Conservation (phyloP, 2,797 vertebrate genomes). For the Poeciliopsis infans region DNA sequence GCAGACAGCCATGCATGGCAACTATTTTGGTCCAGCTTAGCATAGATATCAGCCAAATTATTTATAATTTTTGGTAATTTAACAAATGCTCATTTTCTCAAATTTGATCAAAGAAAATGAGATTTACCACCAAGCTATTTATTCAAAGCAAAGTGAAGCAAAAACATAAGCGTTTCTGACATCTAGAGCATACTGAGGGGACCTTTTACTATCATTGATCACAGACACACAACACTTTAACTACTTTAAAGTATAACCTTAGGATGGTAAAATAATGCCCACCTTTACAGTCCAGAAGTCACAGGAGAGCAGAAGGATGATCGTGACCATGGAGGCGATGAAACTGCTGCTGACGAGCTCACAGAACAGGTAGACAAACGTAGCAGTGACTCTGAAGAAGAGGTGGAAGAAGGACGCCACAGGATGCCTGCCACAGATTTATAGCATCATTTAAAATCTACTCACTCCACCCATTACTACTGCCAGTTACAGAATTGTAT, state of each 20-base stretch:
- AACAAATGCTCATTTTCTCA: background rate
- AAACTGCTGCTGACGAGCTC: constrained; percentile 86
- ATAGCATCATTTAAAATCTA: background rate
- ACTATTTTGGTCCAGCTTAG: background rate
- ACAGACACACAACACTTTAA: background rate
- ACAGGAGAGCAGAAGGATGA: constrained; percentile 93
- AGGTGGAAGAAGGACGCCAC: constrained; percentile 95
- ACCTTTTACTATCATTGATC: background rate
- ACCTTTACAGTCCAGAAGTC: constrained; percentile 99
- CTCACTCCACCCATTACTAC: background rate
- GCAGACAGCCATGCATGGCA: background rate
- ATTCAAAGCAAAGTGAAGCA: background rate
- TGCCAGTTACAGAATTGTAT: background rate
- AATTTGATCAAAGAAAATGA: background rate
- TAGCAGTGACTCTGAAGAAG: constrained; percentile 90
- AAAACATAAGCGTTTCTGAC: background rate
- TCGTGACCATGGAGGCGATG: constrained; percentile 93
- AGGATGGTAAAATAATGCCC: background rate
- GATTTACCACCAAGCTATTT: too few relatives aligned
- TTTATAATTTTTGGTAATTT: background rate
- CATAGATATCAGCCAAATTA: background rate
- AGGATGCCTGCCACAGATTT: constrained; percentile 84
- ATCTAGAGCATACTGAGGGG: too few relatives aligned
- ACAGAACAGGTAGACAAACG: constrained; percentile 90
- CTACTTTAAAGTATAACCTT: background rate